phyloP scores from a whole-genome alignment of 2,797 vertebrate genomes.

The Lindbergichthys nudifrons region DNA sequence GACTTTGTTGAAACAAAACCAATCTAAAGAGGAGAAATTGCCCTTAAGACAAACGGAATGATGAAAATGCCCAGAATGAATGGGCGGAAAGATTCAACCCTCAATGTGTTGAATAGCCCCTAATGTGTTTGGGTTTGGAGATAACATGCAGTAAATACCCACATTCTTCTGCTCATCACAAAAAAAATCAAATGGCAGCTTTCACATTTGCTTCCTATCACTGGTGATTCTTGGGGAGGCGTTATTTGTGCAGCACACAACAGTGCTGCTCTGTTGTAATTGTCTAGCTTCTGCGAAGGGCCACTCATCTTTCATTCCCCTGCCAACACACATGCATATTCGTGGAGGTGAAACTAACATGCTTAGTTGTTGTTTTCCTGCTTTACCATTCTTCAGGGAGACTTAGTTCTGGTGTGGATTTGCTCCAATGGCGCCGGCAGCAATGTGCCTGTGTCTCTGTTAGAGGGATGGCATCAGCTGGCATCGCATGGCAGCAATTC shows the following conservation, averaged over 20 bases:
- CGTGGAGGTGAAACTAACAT: slow-evolving; percentile 82
- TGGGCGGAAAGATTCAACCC: slow-evolving; percentile 72
- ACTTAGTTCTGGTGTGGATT: slow-evolving; percentile 83
- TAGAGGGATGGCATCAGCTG: slow-evolving; percentile 77
- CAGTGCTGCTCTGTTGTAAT: slow-evolving; percentile 73
- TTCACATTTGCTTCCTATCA: slow-evolving; percentile 81
- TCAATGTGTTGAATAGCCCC: slow-evolving; percentile 75
- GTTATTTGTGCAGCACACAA: slow-evolving; percentile 77
- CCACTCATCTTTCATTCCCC: slow-evolving; percentile 78
- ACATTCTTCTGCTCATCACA: slow-evolving; percentile 74
- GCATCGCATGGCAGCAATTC: slow-evolving; percentile 74
- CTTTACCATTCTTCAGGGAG: slow-evolving; percentile 75
- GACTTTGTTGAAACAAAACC: slow-evolving; percentile 70
- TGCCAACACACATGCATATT: slow-evolving; percentile 80
- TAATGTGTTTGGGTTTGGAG: slow-evolving; percentile 83
- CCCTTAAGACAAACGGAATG: slow-evolving; percentile 77
- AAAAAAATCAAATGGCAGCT: slow-evolving; percentile 75
- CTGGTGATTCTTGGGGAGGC: slow-evolving; percentile 76
- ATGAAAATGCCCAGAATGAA: slow-evolving; percentile 77
- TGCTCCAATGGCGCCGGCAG: slow-evolving; percentile 75
- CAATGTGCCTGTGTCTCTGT: slow-evolving; percentile 71
- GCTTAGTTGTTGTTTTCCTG: slow-evolving; percentile 86
- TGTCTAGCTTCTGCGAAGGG: slow-evolving; percentile 78
- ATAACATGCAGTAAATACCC: slow-evolving; percentile 80
- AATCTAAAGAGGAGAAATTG: slow-evolving; percentile 77